Conservation (phyloP, 1,140 invertebrate genomes). For the Tachypleus tridentatus region DNA sequence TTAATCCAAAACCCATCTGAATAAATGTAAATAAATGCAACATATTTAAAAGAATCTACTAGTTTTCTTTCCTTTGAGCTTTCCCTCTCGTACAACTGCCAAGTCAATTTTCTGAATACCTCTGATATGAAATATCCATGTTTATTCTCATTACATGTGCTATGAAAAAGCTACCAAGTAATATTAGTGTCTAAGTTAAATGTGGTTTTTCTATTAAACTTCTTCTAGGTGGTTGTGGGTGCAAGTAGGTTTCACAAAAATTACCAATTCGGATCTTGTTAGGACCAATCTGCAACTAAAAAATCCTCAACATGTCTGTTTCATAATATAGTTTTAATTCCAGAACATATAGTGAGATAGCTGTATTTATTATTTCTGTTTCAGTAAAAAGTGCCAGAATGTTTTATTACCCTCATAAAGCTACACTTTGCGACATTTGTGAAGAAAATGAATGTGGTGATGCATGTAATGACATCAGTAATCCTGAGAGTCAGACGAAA, state of each 20-base stretch:
- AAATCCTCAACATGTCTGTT: background rate
- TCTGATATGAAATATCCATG: too few species aligned
- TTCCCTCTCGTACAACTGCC: too few species aligned
- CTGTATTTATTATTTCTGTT: constrained; percentile 17
- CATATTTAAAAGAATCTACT: too few species aligned
- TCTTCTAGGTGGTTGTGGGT: background rate
- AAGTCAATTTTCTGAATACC: too few species aligned
- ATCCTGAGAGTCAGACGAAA: too few species aligned
- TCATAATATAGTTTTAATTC: constrained; percentile 2
- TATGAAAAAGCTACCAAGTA: too few species aligned
- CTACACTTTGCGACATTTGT: constrained; percentile 62
- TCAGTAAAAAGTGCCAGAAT: constrained; percentile 55
- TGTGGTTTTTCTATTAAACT: background rate
- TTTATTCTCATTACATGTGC: too few species aligned
- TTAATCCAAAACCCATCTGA: too few species aligned
- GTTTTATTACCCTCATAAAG: constrained; percentile 56
- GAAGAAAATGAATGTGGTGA: constrained; percentile 50
- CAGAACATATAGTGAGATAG: background rate
- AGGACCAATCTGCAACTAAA: background rate
- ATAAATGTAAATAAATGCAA: too few species aligned
- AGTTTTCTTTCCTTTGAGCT: too few species aligned
- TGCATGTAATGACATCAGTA: constrained; percentile 6
- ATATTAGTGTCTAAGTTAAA: background rate
- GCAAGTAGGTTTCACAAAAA: constrained; percentile 4
- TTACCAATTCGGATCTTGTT: background rate